phyloP scores from a whole-genome alignment of 2,888 invertebrate genomes.

The Gonocerus acuteangulatus region DNA sequence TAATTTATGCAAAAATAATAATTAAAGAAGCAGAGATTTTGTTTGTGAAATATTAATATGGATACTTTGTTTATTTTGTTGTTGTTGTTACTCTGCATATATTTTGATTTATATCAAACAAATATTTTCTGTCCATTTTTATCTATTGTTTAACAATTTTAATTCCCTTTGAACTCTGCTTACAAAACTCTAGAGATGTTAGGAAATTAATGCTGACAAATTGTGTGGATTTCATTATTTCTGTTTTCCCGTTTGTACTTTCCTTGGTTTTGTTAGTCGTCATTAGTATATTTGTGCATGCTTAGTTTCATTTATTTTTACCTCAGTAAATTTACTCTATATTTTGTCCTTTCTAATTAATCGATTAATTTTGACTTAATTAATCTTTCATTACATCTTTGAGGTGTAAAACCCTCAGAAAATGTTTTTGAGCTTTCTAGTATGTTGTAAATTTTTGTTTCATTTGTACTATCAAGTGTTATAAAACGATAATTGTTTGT shows the following conservation, averaged over 20 bases:
- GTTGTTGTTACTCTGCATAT: no score
- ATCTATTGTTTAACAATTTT: no score
- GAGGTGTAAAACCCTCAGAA: neutral
- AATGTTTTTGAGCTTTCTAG: conserved; percentile 10
- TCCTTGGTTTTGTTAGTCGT: neutral
- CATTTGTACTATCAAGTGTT: neutral
- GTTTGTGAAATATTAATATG: no score
- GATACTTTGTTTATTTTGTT: no score
- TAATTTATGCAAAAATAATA: no score
- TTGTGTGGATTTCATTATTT: no score
- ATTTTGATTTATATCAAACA: no score
- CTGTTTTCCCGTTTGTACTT: neutral
- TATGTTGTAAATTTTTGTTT: conserved; percentile 6
- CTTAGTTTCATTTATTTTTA: conserved; percentile 18
- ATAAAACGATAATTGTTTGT: neutral
- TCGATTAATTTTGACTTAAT: conserved; percentile 14
- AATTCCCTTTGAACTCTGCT: no score
- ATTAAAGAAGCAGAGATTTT: no score
- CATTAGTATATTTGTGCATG: conserved; percentile 20
- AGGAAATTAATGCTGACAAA: no score
- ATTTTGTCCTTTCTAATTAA: conserved; percentile 11
- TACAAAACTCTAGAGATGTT: no score
- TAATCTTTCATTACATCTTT: conserved; percentile 7
- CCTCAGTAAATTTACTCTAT: conserved; percentile 5
- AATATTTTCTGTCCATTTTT: no score